phyloP scores from a whole-genome alignment of 2,113 vertebrate genomes.

The Onychorhynchus coronatus region DNA sequence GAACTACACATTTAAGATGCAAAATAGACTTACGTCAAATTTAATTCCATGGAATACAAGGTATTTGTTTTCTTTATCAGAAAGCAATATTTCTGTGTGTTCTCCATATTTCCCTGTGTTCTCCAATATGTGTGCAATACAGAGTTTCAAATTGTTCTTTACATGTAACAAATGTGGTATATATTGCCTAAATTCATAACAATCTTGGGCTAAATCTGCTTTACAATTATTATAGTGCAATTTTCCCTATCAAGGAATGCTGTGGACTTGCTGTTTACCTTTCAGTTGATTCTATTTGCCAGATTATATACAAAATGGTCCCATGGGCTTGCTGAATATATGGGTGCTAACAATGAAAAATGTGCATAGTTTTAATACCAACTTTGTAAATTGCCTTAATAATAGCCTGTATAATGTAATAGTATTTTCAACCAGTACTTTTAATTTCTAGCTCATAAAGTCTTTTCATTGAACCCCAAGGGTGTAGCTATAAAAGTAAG shows the following conservation, averaged over 20 bases:
- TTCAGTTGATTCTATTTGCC: conserved; percentile 76
- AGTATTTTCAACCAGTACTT: conserved; percentile 85
- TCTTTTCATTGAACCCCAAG: conserved; percentile 84
- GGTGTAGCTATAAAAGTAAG: conserved; percentile 85
- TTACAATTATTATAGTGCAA: conserved; percentile 50
- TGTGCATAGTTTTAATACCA: conserved; percentile 77
- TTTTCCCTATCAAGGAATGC: conserved; percentile 65
- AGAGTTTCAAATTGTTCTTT: conserved; percentile 10
- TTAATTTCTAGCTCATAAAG: conserved; percentile 88
- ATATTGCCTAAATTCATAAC: conserved; percentile 40
- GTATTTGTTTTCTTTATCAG: neutral
- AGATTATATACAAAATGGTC: conserved; percentile 76
- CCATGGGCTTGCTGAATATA: conserved; percentile 80
- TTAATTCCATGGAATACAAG: neutral
- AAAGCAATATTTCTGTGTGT: neutral
- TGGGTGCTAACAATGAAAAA: conserved; percentile 80
- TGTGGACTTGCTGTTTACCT: conserved; percentile 72
- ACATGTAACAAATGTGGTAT: neutral
- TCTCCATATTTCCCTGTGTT: neutral
- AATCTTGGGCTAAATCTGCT: conserved; percentile 62
- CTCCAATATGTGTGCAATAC: neutral
- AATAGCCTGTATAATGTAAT: conserved; percentile 82
- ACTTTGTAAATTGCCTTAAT: conserved; percentile 87
- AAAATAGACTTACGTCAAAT: neutral
- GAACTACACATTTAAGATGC: neutral